A percentile compares a stretch with the other conserved stretches of the same genome.
Conservation (phyloP, 2,797 vertebrate genomes). For the Oreonectes daqikongensis region DNA sequence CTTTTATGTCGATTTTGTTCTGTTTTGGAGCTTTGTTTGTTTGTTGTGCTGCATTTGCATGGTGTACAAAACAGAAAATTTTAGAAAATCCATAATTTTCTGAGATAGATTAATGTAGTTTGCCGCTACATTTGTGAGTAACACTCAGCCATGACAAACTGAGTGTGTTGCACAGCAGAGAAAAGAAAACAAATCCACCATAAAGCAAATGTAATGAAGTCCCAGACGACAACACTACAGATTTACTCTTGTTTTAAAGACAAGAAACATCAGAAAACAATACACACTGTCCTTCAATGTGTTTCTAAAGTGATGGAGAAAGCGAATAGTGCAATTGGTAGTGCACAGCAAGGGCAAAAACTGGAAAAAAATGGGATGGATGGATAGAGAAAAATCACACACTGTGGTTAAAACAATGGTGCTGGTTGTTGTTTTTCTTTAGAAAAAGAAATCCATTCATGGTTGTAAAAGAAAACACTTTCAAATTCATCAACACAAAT, state of each 20-base stretch:
- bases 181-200: constrained; percentile 71
- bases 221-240: constrained; percentile 72
- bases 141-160: constrained; percentile 69
- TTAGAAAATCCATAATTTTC: constrained; percentile 4
- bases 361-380: neutral
- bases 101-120: constrained; percentile 14
- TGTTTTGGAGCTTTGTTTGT: constrained; percentile 3
- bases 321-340: constrained; percentile 6
- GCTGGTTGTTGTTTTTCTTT: neutral
- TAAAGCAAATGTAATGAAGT: constrained; percentile 79
- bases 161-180: constrained; percentile 70
- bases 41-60: constrained; percentile 19
- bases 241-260: constrained; percentile 58
- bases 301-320: constrained; percentile 28
- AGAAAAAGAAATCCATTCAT: neutral
- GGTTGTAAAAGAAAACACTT: neutral
- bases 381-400: neutral
- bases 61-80: neutral
- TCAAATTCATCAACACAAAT: constrained; percentile 15
- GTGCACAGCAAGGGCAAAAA: neutral
- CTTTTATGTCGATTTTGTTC: constrained; percentile 13
- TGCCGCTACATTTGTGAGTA: constrained; percentile 69
- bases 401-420: neutral
- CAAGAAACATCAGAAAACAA: constrained; percentile 66
- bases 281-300: constrained; percentile 63